Evolutionary conservation across 2,113 vertebrate species (phyloP), one percentile per base, ranked within the genome.

Genomic region (Mixornis gularis): DNA sequence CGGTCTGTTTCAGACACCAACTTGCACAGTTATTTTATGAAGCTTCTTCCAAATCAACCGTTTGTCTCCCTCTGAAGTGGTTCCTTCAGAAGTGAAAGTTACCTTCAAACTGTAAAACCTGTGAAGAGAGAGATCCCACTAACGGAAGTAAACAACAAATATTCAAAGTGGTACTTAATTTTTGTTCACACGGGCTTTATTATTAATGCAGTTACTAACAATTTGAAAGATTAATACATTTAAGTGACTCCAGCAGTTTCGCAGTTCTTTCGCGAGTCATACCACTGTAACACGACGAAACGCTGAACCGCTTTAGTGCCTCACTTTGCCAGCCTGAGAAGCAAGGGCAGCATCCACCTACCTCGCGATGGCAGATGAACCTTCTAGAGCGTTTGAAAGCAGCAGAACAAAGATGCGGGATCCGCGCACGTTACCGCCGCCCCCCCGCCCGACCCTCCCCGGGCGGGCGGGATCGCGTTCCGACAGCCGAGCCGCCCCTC

Each of bases 361-460:
- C 85, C 89, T 89, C 34, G 51, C 70, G 63, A 64, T 1, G 59
- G 91, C 81, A 82, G 73, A 56, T 96, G 93, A 96, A 95, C 52
- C 89, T 93, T 96, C 94, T 91, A 94, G 94, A 95, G 94, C 78
- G 5, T 49, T 64, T 73, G 77, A 71, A 59, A 26, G 4, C 69
- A 22, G 56, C 65, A 85, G 85, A 91, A 94, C 89, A 92, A 87
- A 94, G 93, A 91, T 85, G 87, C n/a, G 12, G 48, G 44, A 53
- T 52, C 53, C 44, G 77, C 58, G 53, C 59, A 20, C 48, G 46
- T 27, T 71, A 29, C 78, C 43, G n/a, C 58, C 74, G 40, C 71
- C 55, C 16, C 32, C 60, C 60, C n/a, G n/a, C n/a, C 43, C 30
- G 63, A 44, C 63, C 73, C 65, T 29, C 20, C 13, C 65, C 12